Evolutionary conservation across 1,140 invertebrate species (phyloP), one percentile per base, ranked within the genome.

Genomic region (Scaptomyza hsui): DNA sequence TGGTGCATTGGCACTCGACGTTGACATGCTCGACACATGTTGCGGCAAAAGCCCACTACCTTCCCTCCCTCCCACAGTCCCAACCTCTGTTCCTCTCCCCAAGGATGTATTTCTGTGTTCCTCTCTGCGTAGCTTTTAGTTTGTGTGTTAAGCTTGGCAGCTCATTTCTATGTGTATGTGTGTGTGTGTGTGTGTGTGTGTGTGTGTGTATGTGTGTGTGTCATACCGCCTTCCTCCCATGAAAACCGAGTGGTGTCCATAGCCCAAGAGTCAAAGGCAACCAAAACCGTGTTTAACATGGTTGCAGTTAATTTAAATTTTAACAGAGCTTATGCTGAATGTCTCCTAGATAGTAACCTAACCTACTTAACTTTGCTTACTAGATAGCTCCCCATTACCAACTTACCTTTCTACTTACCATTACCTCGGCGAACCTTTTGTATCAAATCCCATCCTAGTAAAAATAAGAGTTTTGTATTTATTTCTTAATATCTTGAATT

Each of bases 11-110:
- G 19, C 59, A 49, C 44, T 49, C 26, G 59, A 69, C 42, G 49
- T 55, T 69, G 67, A 64, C 63, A 67, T 49, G 42, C 16, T 26
- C 18, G 55, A 67, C 67, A 70, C 67, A 63, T 70, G 59, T 63
- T 63, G 67, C 42, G 24, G 49, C 26, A 13, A 15, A 41, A 4
- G 21, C 19, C 6, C 1, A 1, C 26, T n/a, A 29, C 7, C 26
- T 29, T 7, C 26, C 2, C 19, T 2, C 19, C 1, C 19, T 26
- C 26, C 26, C 26, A 9, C 26, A 5, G 1, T 29, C 6, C 6
- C 6, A 9, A 0, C 26, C 26, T n/a, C n/a, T n/a, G n/a, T n/a
- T n/a, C n/a, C n/a, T n/a, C n/a, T 0, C 7, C 37, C 15, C 13
- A 35, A 55, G 52, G 52, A 55, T 52, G 6, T 57, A 7, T 13